Percentiles rank a stretch among this genome's conserved stretches.
These are phyloP conservation scores for Epistrophella euchroma DNA, from an alignment of 2,888 invertebrate species.

Conservation along the genomic window DNA sequence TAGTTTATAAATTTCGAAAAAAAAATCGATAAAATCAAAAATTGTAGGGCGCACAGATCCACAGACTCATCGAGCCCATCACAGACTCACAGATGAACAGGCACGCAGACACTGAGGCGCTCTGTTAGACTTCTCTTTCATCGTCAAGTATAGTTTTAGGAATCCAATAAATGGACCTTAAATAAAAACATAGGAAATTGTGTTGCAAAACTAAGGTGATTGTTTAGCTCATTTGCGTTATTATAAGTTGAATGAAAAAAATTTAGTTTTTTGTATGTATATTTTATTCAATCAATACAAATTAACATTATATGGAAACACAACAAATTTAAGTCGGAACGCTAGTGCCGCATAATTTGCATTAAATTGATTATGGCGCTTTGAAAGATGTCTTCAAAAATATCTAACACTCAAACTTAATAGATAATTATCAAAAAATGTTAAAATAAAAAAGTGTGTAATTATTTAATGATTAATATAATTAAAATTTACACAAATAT, in stretches of 20 bases:
- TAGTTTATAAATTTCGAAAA: no score
- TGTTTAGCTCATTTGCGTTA: background rate
- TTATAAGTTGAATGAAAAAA: conserved; percentile 23
- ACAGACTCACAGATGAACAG: no score
- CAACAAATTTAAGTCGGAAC: conserved; percentile 43
- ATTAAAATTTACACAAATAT: no score
- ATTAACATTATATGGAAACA: conserved; percentile 26
- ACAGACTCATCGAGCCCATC: no score
- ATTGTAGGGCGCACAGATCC: no score
- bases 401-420: conserved; percentile 41
- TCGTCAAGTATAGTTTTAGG: no score
- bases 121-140: no score
- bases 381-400: conserved; percentile 16
- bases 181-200: background rate
- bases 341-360: conserved; percentile 34
- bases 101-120: no score
- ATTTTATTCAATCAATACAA: conserved; percentile 34
- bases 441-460: no score
- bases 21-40: no score
- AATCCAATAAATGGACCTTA: background rate
- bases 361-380: conserved; percentile 58
- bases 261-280: background rate
- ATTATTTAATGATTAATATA: no score
- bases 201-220: conserved; percentile 4
- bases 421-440: conserved; percentile 24